These are phyloP conservation scores for Heteractis magnifica DNA, from an alignment of 92 coral and sea anemone species.

Conservation along the genomic window DNA sequence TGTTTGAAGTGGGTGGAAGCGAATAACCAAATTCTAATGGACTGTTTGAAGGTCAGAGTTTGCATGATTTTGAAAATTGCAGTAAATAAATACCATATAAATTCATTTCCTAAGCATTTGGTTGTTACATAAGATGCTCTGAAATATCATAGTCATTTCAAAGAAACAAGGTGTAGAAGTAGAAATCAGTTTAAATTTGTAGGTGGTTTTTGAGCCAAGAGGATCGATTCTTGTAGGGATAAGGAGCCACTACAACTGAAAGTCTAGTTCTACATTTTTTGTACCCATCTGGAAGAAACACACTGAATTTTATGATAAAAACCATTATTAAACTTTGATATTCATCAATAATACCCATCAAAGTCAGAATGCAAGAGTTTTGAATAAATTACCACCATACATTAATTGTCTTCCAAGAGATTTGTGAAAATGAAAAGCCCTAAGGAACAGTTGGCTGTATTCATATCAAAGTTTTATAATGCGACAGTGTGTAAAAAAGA, in stretches of 20 bases:
- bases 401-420: too few species aligned
- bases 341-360: neutral
- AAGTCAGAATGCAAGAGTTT: too few species aligned
- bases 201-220: neutral
- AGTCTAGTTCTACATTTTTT: neutral
- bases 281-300: neutral
- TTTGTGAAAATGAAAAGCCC: too few species aligned
- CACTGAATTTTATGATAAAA: neutral
- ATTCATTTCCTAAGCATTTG: neutral
- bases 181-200: neutral
- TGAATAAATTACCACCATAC: neutral
- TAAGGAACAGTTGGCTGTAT: too few species aligned
- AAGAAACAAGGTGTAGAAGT: neutral
- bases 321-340: neutral
- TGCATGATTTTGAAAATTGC: too few species aligned
- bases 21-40: too few species aligned
- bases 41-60: too few species aligned
- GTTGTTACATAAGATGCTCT: neutral
- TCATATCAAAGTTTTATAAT: constrained; percentile 7
- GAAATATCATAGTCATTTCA: neutral
- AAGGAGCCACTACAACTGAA: neutral
- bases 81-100: too few species aligned
- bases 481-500: neutral
- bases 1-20: too few species aligned
- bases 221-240: neutral